Evolutionary conservation across 2,797 vertebrate species (phyloP).

Genomic region (Chiropotes sagulatus): DNA sequence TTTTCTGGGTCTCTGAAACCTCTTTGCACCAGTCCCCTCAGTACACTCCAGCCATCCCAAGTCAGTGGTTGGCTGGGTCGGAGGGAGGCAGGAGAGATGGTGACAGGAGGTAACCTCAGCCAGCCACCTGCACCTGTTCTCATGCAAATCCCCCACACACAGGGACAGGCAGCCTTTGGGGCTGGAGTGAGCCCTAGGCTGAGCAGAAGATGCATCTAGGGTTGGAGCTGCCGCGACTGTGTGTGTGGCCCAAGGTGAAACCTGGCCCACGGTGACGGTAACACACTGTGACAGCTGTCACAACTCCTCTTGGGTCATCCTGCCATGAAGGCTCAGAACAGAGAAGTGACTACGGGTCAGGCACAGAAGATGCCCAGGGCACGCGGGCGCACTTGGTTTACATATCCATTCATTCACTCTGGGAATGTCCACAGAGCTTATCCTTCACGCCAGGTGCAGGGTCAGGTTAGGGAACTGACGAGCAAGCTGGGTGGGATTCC

Average conservation of each 20-base stretch:
- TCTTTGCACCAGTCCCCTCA: rapidly evolving
- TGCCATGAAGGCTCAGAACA: conserved; percentile 75
- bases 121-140: conserved; percentile 29
- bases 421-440: rapidly evolving
- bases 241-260: conserved; percentile 76
- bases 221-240: conserved; percentile 71
- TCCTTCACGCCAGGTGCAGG: rapidly evolving
- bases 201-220: conserved; percentile 75
- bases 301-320: conserved; percentile 74
- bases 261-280: conserved; percentile 78
- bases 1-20: neutral
- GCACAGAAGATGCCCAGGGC: conserved; percentile 61
- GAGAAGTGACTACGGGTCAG: conserved; percentile 74
- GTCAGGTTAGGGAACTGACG: neutral
- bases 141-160: conserved; percentile 11
- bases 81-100: neutral
- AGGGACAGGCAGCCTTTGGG: conserved; percentile 71
- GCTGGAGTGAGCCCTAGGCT: conserved; percentile 76
- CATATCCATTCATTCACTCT: rapidly evolving
- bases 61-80: rapidly evolving
- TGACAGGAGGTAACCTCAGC: neutral
- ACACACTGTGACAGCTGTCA: conserved; percentile 85
- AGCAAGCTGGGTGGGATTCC: rapidly evolving
- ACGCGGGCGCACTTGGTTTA: neutral
- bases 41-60: neutral